These are phyloP conservation scores for Dugesia japonica DNA, from an alignment of 2,888 invertebrate genomes.

Conservation along the genomic window DNA sequence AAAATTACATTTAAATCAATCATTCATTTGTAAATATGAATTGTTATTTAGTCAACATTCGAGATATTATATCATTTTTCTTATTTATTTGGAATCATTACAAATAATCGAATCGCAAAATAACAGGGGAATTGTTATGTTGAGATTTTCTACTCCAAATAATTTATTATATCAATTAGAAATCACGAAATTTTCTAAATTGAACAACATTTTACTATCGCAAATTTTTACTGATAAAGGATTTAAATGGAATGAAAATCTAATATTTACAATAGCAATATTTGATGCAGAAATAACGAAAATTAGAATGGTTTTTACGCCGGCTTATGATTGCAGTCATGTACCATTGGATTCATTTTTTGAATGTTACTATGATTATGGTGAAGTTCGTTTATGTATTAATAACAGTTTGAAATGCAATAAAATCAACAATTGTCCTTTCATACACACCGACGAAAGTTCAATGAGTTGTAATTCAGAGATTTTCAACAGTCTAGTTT, in stretches of 20 bases:
- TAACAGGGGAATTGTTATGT: background rate
- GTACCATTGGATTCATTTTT: background rate
- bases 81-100: background rate
- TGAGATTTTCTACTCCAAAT: background rate
- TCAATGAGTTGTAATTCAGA: background rate
- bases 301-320: background rate
- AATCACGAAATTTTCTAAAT: background rate
- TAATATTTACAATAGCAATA: background rate
- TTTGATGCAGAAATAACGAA: background rate
- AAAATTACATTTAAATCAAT: background rate
- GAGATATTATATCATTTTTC: background rate
- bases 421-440: background rate
- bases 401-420: slow-evolving; percentile 8
- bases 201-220: background rate
- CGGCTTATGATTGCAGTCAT: background rate
- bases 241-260: slow-evolving; percentile 3
- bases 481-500: background rate
- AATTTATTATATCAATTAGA: background rate
- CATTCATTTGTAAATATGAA: background rate
- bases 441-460: background rate
- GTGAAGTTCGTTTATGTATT: background rate
- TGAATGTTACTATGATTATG: background rate
- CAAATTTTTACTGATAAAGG: background rate
- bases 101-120: background rate
- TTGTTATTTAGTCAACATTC: background rate